Conservation (phyloP, 2,888 invertebrate genomes). For the Agriopis aurantiaria region DNA sequence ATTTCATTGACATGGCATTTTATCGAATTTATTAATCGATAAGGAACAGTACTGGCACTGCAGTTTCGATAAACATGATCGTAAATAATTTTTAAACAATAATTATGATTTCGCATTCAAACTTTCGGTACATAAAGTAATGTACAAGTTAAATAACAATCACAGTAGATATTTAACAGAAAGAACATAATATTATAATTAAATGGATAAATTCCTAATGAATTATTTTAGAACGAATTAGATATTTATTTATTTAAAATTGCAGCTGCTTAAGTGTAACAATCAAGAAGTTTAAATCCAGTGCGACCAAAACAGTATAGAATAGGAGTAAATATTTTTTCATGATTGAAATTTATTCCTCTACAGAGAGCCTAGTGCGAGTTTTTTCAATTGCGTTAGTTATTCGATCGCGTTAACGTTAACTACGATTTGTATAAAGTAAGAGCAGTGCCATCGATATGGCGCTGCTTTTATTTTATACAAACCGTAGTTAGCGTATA, state of each 20-base stretch:
- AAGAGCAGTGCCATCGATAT: no score
- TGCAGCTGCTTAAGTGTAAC: not conserved
- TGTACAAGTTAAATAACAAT: slow-evolving; percentile 22
- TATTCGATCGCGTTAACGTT: no score
- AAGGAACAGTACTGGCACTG: no score
- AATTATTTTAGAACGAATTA: not conserved
- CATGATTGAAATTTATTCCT: no score
- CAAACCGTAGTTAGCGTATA: no score
- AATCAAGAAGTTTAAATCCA: not conserved
- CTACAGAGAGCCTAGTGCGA: no score
- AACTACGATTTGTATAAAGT: no score
- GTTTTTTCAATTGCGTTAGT: no score
- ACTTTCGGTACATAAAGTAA: slow-evolving; percentile 13
- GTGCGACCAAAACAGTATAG: not conserved
- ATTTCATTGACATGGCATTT: no score
- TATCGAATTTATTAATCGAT: no score
- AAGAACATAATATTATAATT: slow-evolving; percentile 13
- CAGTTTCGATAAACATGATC: not conserved
- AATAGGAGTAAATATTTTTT: no score
- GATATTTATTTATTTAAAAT: not conserved
- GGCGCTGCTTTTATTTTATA: no score
- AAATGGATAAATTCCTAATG: not conserved
- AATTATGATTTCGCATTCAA: not conserved
- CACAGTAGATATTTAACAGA: slow-evolving; percentile 23
- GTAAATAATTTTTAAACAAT: not conserved